Percentiles rank a stretch among this genome's conserved stretches.
Evolutionary conservation across 2,113 vertebrate species (phyloP).

Genomic region (Panthera tigris): DNA sequence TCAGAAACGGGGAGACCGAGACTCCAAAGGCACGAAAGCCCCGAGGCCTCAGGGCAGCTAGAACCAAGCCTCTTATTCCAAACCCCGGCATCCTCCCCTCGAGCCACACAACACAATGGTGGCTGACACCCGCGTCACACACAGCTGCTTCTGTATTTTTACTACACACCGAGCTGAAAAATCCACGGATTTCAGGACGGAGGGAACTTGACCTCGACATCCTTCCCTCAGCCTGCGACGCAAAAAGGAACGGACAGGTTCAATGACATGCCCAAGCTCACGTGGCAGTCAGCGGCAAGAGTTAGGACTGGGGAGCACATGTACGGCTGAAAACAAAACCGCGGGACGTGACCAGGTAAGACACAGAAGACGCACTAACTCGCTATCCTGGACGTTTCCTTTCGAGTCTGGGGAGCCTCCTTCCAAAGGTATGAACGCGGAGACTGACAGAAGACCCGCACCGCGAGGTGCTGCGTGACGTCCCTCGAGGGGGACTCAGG

Average conservation of each 20-base stretch:
- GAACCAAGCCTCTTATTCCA: not conserved
- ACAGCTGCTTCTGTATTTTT: too few relatives aligned
- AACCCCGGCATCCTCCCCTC: not conserved
- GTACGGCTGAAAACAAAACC: not conserved
- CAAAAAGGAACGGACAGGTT: not conserved
- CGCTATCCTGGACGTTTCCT: not conserved
- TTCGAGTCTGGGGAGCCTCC: not conserved
- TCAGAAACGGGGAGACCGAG: not conserved
- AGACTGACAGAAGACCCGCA: not conserved
- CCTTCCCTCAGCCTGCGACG: not conserved
- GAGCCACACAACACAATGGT: too few relatives aligned
- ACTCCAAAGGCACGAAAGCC: not conserved
- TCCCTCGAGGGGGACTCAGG: not conserved
- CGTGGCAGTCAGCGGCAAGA: not conserved
- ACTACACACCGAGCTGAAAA: not conserved
- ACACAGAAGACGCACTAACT: not conserved
- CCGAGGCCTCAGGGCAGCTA: not conserved
- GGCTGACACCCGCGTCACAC: fast-evolving
- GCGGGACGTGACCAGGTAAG: not conserved
- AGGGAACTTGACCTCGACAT: not conserved
- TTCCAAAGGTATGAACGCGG: not conserved
- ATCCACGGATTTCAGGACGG: not conserved
- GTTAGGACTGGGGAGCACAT: not conserved
- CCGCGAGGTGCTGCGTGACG: fast-evolving
- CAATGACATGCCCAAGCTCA: not conserved